Percentiles rank a stretch among this genome's conserved stretches.
Evolutionary conservation across 2,888 invertebrate genomes (phyloP).

Genomic region (Chelonus formosanus): DNA sequence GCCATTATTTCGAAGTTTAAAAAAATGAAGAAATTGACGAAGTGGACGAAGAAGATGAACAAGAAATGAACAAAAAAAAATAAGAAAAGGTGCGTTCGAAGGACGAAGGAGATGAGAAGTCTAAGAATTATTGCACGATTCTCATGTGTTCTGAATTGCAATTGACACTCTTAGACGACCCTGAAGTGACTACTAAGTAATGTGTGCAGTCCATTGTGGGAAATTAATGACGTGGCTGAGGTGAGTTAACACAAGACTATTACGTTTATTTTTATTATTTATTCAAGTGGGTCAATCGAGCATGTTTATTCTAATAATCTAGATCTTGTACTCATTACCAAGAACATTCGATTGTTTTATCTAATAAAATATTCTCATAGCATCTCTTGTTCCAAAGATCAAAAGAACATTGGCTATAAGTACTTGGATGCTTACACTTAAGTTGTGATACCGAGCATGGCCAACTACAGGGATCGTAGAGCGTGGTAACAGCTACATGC

Average conservation of each 20-base stretch:
- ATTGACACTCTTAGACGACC: conserved; percentile 39
- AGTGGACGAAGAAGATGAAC: too few species aligned
- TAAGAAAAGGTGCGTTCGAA: conserved; percentile 19
- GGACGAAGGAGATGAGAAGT: conserved; percentile 19
- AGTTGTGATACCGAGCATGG: conserved; percentile 60
- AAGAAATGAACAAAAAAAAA: not conserved
- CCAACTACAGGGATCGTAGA: conserved; percentile 62
- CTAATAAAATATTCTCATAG: too few species aligned
- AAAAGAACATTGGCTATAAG: not conserved
- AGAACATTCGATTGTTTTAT: not conserved
- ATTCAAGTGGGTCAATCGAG: conserved; percentile 30
- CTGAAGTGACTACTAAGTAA: conserved; percentile 30
- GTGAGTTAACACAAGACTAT: conserved; percentile 23
- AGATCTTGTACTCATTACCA: conserved; percentile 5
- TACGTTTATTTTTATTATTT: conserved; percentile 15
- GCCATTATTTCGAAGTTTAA: too few species aligned
- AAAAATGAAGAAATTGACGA: too few species aligned
- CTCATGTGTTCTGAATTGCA: conserved; percentile 29
- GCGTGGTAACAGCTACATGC: conserved; percentile 64
- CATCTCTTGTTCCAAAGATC: too few species aligned
- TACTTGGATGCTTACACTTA: conserved; percentile 46
- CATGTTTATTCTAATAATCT: conserved; percentile 8
- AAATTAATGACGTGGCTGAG: conserved; percentile 32
- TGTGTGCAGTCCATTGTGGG: conserved; percentile 34
- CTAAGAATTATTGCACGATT: conserved; percentile 17